Conservation (phyloP, 2,888 invertebrate genomes). For the Chrysina gloriosa region DNA sequence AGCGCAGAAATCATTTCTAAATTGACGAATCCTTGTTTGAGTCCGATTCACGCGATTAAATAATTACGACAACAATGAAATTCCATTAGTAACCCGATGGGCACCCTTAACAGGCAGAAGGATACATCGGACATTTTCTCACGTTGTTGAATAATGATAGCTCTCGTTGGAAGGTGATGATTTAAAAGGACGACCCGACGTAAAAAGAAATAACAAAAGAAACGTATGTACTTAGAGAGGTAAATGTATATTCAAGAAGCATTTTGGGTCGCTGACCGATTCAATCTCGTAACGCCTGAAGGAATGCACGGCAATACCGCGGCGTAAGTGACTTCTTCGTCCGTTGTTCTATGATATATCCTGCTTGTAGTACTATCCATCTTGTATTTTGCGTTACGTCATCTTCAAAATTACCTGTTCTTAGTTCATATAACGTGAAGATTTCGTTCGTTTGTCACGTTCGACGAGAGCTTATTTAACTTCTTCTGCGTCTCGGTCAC, state of each 20-base stretch:
- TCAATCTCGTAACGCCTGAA: slow-evolving; percentile 48
- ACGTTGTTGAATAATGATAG: slow-evolving; percentile 6
- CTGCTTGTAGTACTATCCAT: not conserved
- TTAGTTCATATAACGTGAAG: not conserved
- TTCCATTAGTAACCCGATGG: not conserved
- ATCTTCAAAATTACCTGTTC: slow-evolving; percentile 6
- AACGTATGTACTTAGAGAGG: not conserved
- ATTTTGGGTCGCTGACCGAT: slow-evolving; percentile 49
- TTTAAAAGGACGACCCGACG: not conserved
- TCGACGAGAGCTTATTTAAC: not conserved
- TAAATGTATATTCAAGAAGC: slow-evolving; percentile 25
- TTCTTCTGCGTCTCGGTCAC: slow-evolving; percentile 3
- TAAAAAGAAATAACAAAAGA: not conserved
- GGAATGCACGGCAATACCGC: slow-evolving; percentile 43
- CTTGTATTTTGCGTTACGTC: slow-evolving; percentile 28
- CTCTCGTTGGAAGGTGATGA: slow-evolving; percentile 15
- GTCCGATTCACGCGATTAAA: not conserved
- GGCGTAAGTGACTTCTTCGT: slow-evolving; percentile 18
- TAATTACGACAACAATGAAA: not conserved
- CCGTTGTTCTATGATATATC: not conserved
- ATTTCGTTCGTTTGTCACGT: slow-evolving; percentile 20
- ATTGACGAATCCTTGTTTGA: too few relatives aligned
- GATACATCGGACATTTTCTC: slow-evolving; percentile 11
- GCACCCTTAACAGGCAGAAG: not conserved
- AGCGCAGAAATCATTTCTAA: too few relatives aligned